phyloP scores from a whole-genome alignment of 2,797 vertebrate species.

The Notamacropus eugenii region DNA sequence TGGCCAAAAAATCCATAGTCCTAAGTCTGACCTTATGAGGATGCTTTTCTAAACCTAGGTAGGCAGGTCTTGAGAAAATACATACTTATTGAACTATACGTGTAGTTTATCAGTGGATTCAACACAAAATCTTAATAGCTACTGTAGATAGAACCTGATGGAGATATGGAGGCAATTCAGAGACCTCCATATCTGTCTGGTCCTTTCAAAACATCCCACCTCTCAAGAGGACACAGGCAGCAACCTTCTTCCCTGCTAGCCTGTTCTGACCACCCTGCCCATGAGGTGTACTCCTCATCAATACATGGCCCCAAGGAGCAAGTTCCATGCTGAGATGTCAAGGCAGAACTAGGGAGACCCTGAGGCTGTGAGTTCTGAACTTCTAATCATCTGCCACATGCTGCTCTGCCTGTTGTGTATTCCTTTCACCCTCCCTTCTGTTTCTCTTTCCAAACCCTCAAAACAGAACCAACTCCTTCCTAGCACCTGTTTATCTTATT shows the following conservation, averaged over 20 bases:
- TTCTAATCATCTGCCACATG: not conserved
- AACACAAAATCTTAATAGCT: not conserved
- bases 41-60: not conserved
- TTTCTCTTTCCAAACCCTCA: not conserved
- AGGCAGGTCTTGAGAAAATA: not conserved
- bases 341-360: not conserved
- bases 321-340: not conserved
- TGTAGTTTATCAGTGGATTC: not conserved
- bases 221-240: not conserved
- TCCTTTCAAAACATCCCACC: not conserved
- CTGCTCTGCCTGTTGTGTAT: not conserved
- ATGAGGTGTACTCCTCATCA: not conserved
- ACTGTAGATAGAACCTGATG: not conserved
- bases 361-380: not conserved
- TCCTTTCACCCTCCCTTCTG: not conserved
- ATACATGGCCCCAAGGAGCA: not conserved
- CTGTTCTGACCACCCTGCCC: not conserved
- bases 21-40: not conserved
- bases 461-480: not conserved
- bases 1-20: not conserved
- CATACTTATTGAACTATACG: not conserved
- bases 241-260: not conserved
- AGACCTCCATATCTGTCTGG: not conserved
- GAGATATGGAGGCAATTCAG: not conserved
- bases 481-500: not conserved